phyloP scores from a whole-genome alignment of 2,888 invertebrate genomes.

The Oxyscelio sp. region DNA sequence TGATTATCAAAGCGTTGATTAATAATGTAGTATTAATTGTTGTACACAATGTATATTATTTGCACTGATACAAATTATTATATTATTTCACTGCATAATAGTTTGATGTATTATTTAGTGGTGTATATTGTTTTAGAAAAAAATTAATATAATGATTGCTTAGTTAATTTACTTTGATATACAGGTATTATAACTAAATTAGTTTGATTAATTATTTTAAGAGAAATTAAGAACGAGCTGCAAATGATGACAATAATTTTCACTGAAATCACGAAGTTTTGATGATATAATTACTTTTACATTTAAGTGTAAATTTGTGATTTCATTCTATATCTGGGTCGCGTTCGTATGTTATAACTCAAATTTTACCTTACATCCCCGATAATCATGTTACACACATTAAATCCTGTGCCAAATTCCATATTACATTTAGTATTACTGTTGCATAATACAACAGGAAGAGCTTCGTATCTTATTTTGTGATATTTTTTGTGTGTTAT shows the following conservation, averaged over 20 bases:
- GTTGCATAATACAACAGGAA: background rate
- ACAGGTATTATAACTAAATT: background rate
- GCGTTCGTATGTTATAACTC: background rate
- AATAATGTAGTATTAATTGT: too few species aligned
- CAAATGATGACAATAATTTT: background rate
- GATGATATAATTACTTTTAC: background rate
- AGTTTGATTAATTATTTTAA: background rate
- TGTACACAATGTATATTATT: too few species aligned
- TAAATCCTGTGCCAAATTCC: background rate
- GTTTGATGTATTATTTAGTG: slow-evolving; percentile 16
- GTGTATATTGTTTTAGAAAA: background rate
- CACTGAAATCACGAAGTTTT: background rate
- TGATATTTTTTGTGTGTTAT: background rate
- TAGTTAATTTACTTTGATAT: background rate
- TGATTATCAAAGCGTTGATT: too few species aligned
- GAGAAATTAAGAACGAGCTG: background rate
- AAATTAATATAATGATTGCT: background rate
- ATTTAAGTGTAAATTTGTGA: slow-evolving; percentile 7
- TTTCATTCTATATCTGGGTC: slow-evolving; percentile 3
- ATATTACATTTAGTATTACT: background rate
- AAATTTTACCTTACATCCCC: slow-evolving; percentile 1
- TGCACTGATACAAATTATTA: too few species aligned
- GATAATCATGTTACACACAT: slow-evolving; percentile 3
- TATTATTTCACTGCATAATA: too few species aligned
- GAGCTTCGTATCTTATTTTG: background rate